A percentile compares a stretch with the other conserved stretches of the same genome.
phyloP scores from a whole-genome alignment of 2,113 vertebrate genomes.

The Ictalurus furcatus region DNA sequence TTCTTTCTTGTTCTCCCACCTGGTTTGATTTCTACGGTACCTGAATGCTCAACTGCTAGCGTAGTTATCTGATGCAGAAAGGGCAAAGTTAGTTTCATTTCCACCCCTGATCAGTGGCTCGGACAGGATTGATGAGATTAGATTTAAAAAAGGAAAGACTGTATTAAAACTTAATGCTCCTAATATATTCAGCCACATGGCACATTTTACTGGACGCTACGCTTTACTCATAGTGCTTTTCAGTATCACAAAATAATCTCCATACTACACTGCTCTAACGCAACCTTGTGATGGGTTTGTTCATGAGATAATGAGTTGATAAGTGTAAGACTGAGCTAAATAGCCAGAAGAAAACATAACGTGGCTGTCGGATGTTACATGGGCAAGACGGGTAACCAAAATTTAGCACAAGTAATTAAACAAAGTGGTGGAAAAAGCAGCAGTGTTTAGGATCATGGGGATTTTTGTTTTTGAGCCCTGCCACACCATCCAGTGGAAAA shows the following conservation, averaged over 20 bases:
- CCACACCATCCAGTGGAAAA: not conserved
- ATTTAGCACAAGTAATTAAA: not conserved
- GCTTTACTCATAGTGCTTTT: not conserved
- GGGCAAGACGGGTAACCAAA: not conserved
- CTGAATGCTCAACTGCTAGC: not conserved
- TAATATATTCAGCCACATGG: not conserved
- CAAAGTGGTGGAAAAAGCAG: not conserved
- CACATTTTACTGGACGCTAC: not conserved
- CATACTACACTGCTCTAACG: not conserved
- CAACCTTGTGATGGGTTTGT: not conserved
- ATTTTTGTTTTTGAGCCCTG: not conserved
- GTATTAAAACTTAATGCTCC: constrained; percentile 22
- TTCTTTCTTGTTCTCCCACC: not conserved
- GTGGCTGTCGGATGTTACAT: not conserved
- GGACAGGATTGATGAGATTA: not conserved
- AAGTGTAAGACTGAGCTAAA: not conserved
- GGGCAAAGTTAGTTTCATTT: not conserved
- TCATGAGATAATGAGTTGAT: not conserved
- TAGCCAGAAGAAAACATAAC: not conserved
- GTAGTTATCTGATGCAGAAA: not conserved
- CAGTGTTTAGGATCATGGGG: not conserved
- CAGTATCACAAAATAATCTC: not conserved
- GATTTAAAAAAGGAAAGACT: constrained; percentile 6
- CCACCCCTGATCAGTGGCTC: not conserved
- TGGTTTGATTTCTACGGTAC: not conserved